Percentiles rank a stretch among this genome's conserved stretches.
These are phyloP conservation scores for Mormyrus lacerda DNA, from an alignment of 2,113 vertebrate species.

Conservation along the genomic window DNA sequence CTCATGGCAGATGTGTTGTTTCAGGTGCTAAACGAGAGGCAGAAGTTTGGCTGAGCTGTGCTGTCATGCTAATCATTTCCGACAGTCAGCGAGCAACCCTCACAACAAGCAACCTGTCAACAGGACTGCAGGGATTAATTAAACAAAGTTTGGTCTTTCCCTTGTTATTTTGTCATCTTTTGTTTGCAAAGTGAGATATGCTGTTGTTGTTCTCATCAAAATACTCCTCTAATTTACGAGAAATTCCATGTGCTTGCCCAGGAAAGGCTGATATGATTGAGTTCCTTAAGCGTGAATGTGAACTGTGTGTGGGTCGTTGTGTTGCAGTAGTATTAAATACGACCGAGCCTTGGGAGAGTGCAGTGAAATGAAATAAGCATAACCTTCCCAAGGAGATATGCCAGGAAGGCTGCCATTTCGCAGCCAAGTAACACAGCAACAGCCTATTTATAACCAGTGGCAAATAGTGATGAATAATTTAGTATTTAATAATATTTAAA, in stretches of 20 bases:
- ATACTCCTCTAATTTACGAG: neutral
- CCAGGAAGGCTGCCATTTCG: neutral
- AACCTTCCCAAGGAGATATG: slow-evolving; percentile 1
- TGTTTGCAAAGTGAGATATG: slow-evolving; percentile 25
- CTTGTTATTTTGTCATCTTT: neutral
- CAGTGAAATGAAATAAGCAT: slow-evolving; percentile 9
- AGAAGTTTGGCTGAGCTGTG: slow-evolving; percentile 42
- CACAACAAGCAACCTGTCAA: neutral
- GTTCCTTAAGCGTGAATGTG: slow-evolving; percentile 26
- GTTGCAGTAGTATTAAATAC: slow-evolving; percentile 20
- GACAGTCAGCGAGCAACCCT: neutral
- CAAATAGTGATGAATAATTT: slow-evolving; percentile 3
- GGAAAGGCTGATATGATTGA: slow-evolving; percentile 13
- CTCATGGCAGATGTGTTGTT: slow-evolving; percentile 45
- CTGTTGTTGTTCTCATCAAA: neutral
- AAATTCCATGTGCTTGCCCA: slow-evolving; percentile 17
- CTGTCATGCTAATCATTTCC: neutral
- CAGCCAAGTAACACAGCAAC: neutral
- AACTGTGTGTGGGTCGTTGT: slow-evolving; percentile 25
- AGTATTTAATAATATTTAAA: neutral
- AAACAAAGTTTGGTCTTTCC: neutral
- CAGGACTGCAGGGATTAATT: neutral
- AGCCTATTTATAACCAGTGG: neutral
- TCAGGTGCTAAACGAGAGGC: slow-evolving; percentile 45
- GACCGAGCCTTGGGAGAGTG: neutral